Percentiles rank a stretch among this genome's conserved stretches.
These are phyloP conservation scores for Tetramorium bicarinatum DNA, from an alignment of 2,888 invertebrate species.

Conservation along the genomic window DNA sequence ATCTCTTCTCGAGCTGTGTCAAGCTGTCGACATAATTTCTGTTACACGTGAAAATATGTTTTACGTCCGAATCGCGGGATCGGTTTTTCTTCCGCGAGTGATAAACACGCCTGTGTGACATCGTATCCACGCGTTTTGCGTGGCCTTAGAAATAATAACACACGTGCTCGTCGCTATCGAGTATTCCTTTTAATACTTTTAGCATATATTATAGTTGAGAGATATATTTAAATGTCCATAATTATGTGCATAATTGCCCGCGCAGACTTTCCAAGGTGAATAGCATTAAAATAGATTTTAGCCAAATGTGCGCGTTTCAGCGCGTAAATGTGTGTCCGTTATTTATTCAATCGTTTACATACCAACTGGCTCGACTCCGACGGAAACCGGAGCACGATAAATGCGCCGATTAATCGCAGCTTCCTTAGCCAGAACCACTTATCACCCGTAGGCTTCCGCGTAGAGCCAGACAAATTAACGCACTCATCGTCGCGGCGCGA, in stretches of 20 bases:
- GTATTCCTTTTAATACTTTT: neutral
- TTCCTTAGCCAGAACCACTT: conserved; percentile 20
- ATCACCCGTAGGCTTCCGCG: conserved; percentile 24
- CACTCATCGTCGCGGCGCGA: neutral
- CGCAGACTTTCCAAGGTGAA: neutral
- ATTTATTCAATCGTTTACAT: neutral
- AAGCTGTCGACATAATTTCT: neutral
- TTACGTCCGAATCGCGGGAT: neutral
- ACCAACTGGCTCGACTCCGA: neutral
- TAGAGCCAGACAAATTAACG: conserved; percentile 13
- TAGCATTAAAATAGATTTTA: neutral
- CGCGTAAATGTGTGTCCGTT: neutral
- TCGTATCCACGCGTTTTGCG: neutral
- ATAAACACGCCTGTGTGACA: neutral
- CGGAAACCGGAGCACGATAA: conserved; percentile 31
- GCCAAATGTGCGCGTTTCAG: neutral
- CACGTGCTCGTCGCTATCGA: neutral
- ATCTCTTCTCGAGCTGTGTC: neutral
- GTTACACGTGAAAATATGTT: neutral
- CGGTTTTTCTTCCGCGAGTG: neutral
- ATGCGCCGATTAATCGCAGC: conserved; percentile 25
- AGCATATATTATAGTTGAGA: too few species aligned
- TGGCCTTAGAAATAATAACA: neutral
- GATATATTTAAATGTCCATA: neutral
- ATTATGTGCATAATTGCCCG: neutral